Percentiles rank a stretch among this genome's conserved stretches.
These are phyloP conservation scores for Papilio helenus DNA, from an alignment of 1,140 invertebrate genomes.

Conservation along the genomic window DNA sequence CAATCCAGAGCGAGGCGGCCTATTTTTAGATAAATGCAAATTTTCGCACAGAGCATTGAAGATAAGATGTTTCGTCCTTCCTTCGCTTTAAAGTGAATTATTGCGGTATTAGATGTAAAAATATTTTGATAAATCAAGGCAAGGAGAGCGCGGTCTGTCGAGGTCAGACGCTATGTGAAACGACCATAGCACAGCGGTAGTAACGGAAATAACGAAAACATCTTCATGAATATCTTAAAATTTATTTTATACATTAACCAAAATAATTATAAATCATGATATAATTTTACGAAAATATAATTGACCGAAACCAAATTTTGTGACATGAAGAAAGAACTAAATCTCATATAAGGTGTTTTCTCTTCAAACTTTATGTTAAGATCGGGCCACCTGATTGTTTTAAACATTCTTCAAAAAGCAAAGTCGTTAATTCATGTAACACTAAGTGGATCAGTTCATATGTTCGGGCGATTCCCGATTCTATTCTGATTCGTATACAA, in stretches of 20 bases:
- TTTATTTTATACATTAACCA: no score
- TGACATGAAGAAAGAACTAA: no score
- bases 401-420: background rate
- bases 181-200: background rate
- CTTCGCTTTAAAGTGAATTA: conserved; percentile 1
- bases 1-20: conserved; percentile 4
- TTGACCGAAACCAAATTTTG: no score
- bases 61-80: conserved; percentile 16
- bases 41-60: background rate
- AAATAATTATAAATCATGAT: no score
- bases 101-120: conserved; percentile 14
- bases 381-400: background rate
- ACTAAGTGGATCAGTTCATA: conserved; percentile 5
- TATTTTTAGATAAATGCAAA: conserved; percentile 18
- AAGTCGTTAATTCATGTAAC: conserved; percentile 20
- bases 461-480: background rate
- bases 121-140: conserved; percentile 13
- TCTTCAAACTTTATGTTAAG: background rate
- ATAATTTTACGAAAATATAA: no score
- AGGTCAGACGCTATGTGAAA: background rate
- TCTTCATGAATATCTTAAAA: no score
- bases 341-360: no score
- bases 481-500: conserved; percentile 11
- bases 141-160: background rate
- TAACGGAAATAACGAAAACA: background rate